phyloP scores from a whole-genome alignment of 2,797 vertebrate genomes.

The Halcyon smyrnensis region DNA sequence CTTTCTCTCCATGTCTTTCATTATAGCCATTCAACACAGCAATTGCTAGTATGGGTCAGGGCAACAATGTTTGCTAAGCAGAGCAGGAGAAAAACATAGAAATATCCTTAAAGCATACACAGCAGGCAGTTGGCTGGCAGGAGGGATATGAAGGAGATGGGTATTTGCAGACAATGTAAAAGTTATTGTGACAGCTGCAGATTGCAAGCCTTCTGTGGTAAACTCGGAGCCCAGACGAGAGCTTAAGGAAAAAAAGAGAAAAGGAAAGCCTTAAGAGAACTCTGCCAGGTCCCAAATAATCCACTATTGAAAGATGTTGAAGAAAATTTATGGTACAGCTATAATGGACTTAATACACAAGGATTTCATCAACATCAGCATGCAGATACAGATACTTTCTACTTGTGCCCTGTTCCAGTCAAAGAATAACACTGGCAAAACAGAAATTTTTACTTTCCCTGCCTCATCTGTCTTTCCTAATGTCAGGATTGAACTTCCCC shows the following conservation, averaged over 20 bases:
- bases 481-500: neutral
- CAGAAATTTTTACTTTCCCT: neutral
- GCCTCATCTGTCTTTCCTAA: neutral
- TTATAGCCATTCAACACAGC: neutral
- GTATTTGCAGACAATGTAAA: constrained; percentile 50
- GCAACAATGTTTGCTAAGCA: constrained; percentile 5
- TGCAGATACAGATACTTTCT: neutral
- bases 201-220: constrained; percentile 32
- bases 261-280: neutral
- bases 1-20: neutral
- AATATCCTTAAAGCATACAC: neutral
- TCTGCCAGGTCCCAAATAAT: neutral
- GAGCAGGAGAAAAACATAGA: neutral
- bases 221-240: neutral
- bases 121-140: neutral
- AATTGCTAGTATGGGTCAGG: neutral
- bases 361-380: neutral
- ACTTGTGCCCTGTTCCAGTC: neutral
- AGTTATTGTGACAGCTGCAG: constrained; percentile 47
- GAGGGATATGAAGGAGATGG: neutral
- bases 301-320: neutral
- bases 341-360: neutral
- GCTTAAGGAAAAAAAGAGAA: neutral
- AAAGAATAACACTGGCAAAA: neutral
- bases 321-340: neutral